phyloP scores from a whole-genome alignment of 1,140 invertebrate genomes.

The Littorina saxatilis region DNA sequence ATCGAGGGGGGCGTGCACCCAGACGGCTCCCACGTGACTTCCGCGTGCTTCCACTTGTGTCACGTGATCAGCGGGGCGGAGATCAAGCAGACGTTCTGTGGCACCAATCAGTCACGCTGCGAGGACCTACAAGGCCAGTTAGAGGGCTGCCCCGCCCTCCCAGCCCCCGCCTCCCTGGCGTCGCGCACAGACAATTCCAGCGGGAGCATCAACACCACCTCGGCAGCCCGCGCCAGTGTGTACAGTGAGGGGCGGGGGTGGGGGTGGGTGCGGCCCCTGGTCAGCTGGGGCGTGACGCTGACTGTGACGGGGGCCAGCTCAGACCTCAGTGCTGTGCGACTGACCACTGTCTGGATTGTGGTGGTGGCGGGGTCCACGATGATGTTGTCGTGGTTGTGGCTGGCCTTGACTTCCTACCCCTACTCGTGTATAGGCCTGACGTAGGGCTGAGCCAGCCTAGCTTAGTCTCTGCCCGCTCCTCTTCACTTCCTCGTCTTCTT shows the following conservation, averaged over 20 bases:
- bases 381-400: conserved; percentile 9
- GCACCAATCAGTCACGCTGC: not conserved
- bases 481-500: too few species aligned
- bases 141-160: not conserved
- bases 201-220: conserved; percentile 31
- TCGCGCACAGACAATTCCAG: not conserved
- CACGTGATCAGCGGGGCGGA: conserved; percentile 3
- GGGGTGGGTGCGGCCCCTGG: not conserved
- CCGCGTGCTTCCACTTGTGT: conserved; percentile 27
- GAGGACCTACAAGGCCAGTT: not conserved
- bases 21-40: not conserved
- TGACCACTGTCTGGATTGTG: not conserved
- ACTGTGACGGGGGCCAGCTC: not conserved
- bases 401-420: conserved; percentile 2
- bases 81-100: conserved; percentile 4
- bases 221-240: conserved; percentile 12
- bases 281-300: not conserved
- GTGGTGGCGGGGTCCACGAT: conserved; percentile 2
- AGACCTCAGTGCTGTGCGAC: too few species aligned
- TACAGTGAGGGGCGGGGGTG: not conserved
- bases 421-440: conserved; percentile 30
- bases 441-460: not conserved
- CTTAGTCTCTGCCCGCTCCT: conserved; percentile 9
- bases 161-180: not conserved
- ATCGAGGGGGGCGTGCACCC: not conserved